A percentile compares a stretch with the other conserved stretches of the same genome.
Conservation (phyloP, 2,113 vertebrate genomes). For the Casuarius casuarius region DNA sequence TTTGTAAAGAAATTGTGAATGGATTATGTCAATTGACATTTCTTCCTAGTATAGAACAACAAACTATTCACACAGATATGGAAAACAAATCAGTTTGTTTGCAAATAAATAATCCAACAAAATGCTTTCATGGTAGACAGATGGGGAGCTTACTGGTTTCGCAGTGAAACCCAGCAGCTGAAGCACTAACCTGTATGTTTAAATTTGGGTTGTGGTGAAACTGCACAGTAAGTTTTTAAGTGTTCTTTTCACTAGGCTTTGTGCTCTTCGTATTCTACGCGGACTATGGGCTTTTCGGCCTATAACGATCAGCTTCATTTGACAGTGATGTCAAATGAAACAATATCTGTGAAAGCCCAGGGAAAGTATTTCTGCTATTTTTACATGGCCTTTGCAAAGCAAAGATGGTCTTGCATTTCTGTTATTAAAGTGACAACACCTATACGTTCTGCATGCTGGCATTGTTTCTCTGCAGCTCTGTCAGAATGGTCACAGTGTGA, state of each 20-base stretch:
- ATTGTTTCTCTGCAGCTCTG: background rate
- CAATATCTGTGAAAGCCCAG: background rate
- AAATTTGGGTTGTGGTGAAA: background rate
- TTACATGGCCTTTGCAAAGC: background rate
- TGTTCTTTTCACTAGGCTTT: background rate
- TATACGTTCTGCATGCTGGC: background rate
- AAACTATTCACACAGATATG: background rate
- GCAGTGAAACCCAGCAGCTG: background rate
- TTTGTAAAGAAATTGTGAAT: background rate
- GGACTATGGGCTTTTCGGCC: background rate
- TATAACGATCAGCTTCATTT: background rate
- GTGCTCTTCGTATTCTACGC: background rate
- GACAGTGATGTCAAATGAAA: background rate
- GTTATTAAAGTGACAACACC: background rate
- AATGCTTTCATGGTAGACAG: background rate
- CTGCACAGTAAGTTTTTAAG: background rate
- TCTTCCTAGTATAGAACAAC: background rate
- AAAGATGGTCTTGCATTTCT: background rate
- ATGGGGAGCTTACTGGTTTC: background rate
- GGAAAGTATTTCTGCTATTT: background rate
- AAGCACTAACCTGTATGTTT: background rate
- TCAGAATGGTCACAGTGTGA: background rate
- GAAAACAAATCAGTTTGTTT: background rate
- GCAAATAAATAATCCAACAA: background rate
- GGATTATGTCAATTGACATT: background rate